These are phyloP conservation scores for Machimus rusticus DNA, from an alignment of 2,888 invertebrate genomes.

Conservation along the genomic window DNA sequence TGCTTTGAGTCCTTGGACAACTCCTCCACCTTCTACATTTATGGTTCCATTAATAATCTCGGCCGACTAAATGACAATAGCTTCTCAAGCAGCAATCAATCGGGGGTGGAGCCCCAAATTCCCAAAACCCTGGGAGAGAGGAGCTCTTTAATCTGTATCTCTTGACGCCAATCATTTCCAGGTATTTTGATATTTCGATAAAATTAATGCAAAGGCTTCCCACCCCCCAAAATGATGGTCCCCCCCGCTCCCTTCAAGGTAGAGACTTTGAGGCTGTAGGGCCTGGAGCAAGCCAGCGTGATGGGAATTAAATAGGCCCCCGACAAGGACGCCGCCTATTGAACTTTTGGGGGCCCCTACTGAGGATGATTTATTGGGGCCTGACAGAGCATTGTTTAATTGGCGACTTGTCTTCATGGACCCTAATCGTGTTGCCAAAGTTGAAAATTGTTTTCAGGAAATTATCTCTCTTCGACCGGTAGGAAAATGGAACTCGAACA, in stretches of 20 bases:
- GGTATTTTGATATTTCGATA: conserved; percentile 13
- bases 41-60: not conserved
- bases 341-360: not conserved
- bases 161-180: conserved; percentile 3
- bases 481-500: not conserved
- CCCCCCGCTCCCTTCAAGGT: not conserved
- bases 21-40: not conserved
- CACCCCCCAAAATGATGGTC: not conserved
- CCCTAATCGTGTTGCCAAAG: not conserved
- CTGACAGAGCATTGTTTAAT: not conserved
- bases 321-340: not conserved
- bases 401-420: not conserved
- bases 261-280: not conserved
- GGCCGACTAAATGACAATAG: not conserved
- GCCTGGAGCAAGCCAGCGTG: not conserved
- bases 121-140: not conserved
- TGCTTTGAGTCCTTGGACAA: not conserved
- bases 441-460: not conserved
- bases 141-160: not conserved
- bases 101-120: not conserved
- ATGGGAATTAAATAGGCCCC: not conserved
- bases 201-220: conserved; percentile 14
- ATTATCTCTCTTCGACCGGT: not conserved
- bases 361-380: not conserved
- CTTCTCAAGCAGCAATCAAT: not conserved